Evolutionary conservation across 2,888 invertebrate species (phyloP), one percentile per base, ranked within the genome.

Genomic region (Campopleginae sp.): DNA sequence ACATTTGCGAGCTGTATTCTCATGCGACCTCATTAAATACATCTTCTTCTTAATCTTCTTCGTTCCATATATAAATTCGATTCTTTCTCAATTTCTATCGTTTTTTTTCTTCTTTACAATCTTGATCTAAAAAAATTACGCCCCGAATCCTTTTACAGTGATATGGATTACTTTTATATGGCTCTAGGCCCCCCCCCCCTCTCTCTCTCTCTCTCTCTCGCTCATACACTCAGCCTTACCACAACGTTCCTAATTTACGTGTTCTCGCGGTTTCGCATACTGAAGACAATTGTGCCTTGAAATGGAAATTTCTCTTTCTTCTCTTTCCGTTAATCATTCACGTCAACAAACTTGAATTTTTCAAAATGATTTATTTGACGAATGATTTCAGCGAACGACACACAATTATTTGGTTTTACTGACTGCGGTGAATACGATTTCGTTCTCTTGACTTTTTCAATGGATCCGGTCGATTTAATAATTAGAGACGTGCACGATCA

Each of bases 101-200:
- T 33, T 63, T 17, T 71, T 78, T 65, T 63, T 80, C 61, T 42
- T 48, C 79, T 23, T 77, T 85, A 80, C 61, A 82, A 82, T 71
- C 51, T 77, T 77, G 77, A 44, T 58, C 48, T 80, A 80, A 80
- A 75, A 71, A 74, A 80, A 71, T 38, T 81, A 84, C 75, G 77
- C 85, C 79, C 63, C 84, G 81, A 86, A 86, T 87, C 82, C 88
- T 86, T 71, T 74, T 79, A 86, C 89, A 89, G 86, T 91, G 92
- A 92, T 92, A 92, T 91, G 92, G 87, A 91, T 90, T 88, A 89
- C 85, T 88, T 88, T 90, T 85, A 85, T 87, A 87, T 87, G 87
- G 84, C 88, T 88, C 88, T 65, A 77, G 84, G 54, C 79, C 82
- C 70, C 86, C 42, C 58, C 71, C 48, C 46, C 27, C 54, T 10